These are phyloP conservation scores for Andricus grossulariae DNA, from an alignment of 1,140 invertebrate species.

Conservation along the genomic window DNA sequence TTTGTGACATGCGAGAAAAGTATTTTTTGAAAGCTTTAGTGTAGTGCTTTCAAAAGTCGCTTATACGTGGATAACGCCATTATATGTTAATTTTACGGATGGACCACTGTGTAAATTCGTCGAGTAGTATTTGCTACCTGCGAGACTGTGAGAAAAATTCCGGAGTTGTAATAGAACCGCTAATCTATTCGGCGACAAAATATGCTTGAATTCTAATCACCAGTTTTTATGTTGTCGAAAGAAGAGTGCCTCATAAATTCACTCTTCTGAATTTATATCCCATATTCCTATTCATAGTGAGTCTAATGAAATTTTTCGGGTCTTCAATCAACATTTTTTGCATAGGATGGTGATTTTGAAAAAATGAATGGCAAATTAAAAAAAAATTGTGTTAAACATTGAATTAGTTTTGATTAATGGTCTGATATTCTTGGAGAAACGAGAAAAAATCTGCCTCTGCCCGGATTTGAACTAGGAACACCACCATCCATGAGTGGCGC, in stretches of 20 bases:
- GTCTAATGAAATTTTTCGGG: neutral
- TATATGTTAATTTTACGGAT: conserved; percentile 67
- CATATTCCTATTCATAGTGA: neutral
- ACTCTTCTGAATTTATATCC: neutral
- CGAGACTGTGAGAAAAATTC: conserved; percentile 60
- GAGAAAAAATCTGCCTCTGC: too few species aligned
- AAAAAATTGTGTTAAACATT: too few species aligned
- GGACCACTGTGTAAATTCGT: conserved; percentile 60
- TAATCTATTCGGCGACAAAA: conserved; percentile 51
- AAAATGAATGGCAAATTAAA: too few species aligned
- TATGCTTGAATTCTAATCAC: conserved; percentile 57
- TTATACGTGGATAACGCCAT: conserved; percentile 51
- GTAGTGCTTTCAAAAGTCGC: conserved; percentile 34
- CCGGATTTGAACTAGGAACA: too few species aligned
- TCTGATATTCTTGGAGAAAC: too few species aligned
- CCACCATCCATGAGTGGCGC: too few species aligned
- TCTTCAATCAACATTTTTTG: too few species aligned
- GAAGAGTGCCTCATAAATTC: conserved; percentile 5
- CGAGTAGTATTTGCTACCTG: conserved; percentile 53
- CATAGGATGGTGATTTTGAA: too few species aligned
- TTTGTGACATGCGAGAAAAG: neutral
- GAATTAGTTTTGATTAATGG: too few species aligned
- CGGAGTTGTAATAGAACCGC: conserved; percentile 39
- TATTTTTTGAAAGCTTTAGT: conserved; percentile 2
- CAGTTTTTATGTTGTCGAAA: conserved; percentile 29